Evolutionary conservation across 2,113 vertebrate genomes (phyloP).

Genomic region (Ivindomyrus marchei): DNA sequence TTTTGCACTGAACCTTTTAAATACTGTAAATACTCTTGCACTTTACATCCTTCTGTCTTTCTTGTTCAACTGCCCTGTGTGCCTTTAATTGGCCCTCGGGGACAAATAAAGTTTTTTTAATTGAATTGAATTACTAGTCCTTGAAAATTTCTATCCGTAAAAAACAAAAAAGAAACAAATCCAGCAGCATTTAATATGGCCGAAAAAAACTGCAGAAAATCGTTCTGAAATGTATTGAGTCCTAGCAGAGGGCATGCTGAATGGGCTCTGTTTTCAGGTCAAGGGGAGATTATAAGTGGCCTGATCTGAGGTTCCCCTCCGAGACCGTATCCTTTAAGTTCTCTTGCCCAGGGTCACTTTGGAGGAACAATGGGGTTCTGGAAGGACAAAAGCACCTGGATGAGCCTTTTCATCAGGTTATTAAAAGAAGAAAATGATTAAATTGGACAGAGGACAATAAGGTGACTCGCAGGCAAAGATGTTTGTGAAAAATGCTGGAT

Average conservation of each 20-base stretch:
- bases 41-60: too few species aligned
- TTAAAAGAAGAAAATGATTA: slow-evolving; percentile 50
- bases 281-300: slow-evolving; percentile 29
- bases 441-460: slow-evolving; percentile 38
- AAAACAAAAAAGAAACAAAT: not conserved
- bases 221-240: not conserved
- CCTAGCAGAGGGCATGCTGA: slow-evolving; percentile 4
- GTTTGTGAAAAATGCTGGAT: slow-evolving; percentile 36
- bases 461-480: slow-evolving; percentile 22
- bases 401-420: slow-evolving; percentile 39
- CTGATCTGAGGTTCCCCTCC: slow-evolving; percentile 23
- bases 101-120: too few species aligned
- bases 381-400: slow-evolving; percentile 9
- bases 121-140: not conserved
- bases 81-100: too few species aligned
- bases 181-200: not conserved
- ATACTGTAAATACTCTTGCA: too few species aligned
- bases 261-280: not conserved
- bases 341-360: slow-evolving; percentile 28
- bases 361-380: slow-evolving; percentile 20
- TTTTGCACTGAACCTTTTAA: too few species aligned
- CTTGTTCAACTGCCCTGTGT: too few species aligned
- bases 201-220: not conserved
- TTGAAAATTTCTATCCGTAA: not conserved
- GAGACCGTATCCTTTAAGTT: slow-evolving; percentile 32